phyloP scores from a whole-genome alignment of 2,888 invertebrate genomes.

The Ophraella communa region DNA sequence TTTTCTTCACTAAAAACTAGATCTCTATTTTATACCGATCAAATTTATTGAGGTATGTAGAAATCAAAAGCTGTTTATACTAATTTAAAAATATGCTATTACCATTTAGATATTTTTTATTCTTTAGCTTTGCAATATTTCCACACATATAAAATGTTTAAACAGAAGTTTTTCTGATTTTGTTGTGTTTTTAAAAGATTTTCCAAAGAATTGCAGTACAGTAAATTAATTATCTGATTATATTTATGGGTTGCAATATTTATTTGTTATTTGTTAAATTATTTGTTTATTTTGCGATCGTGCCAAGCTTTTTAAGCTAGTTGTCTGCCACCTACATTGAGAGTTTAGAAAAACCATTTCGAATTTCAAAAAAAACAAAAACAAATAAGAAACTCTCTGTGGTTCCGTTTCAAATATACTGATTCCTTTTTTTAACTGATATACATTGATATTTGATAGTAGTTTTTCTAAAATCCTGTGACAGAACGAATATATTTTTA shows the following conservation, averaged over 20 bases:
- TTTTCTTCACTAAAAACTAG: background rate
- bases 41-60: too few relatives aligned
- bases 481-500: constrained; percentile 49
- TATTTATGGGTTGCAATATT: constrained; percentile 25
- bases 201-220: constrained; percentile 5
- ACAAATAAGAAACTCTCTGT: background rate
- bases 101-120: too few relatives aligned
- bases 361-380: background rate
- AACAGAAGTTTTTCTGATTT: background rate
- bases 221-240: background rate
- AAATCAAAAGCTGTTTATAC: too few relatives aligned
- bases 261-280: constrained; percentile 32
- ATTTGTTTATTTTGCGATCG: constrained; percentile 46
- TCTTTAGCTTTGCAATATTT: too few relatives aligned
- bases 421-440: background rate
- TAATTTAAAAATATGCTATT: too few relatives aligned
- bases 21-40: background rate
- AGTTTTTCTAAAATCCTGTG: constrained; percentile 17
- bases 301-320: constrained; percentile 50
- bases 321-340: constrained; percentile 39
- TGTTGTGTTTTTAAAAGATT: background rate
- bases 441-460: background rate
- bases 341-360: background rate
- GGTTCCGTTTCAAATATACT: background rate
- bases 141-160: too few relatives aligned